A percentile compares a stretch with the other conserved stretches of the same genome.
Evolutionary conservation across 1,140 invertebrate genomes (phyloP).

Genomic region (Popillia japonica): DNA sequence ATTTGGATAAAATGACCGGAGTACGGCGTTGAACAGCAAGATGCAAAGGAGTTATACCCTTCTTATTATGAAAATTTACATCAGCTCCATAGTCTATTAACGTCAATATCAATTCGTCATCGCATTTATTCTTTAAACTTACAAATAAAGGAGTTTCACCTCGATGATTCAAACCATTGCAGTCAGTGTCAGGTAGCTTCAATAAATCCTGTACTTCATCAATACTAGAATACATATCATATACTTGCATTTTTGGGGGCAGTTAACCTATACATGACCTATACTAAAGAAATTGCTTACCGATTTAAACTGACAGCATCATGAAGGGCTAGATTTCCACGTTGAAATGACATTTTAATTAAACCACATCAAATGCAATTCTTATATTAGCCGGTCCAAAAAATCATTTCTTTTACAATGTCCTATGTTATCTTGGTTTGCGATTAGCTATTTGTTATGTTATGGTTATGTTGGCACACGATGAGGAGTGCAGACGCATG

Average conservation of each 20-base stretch:
- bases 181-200: neutral
- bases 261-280: neutral
- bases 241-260: neutral
- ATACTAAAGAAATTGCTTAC: neutral
- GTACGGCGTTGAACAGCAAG: conserved; percentile 20
- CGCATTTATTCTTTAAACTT: conserved; percentile 7
- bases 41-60: conserved; percentile 31
- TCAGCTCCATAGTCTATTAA: conserved; percentile 14
- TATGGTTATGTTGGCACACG: too few species aligned
- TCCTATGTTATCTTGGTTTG: too few species aligned
- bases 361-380: too few species aligned
- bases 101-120: neutral
- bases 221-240: neutral
- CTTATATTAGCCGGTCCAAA: too few species aligned
- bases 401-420: too few species aligned
- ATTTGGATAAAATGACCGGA: neutral
- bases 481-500: too few species aligned
- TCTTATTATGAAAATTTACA: conserved; percentile 6
- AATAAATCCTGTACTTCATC: conserved; percentile 10
- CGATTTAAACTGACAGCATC: neutral
- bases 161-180: neutral
- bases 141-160: conserved; percentile 17
- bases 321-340: neutral
- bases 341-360: neutral
- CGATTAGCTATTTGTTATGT: too few species aligned